A percentile compares a stretch with the other conserved stretches of the same genome.
phyloP scores from a whole-genome alignment of 1,140 invertebrate genomes.

The Fopius arisanus region DNA sequence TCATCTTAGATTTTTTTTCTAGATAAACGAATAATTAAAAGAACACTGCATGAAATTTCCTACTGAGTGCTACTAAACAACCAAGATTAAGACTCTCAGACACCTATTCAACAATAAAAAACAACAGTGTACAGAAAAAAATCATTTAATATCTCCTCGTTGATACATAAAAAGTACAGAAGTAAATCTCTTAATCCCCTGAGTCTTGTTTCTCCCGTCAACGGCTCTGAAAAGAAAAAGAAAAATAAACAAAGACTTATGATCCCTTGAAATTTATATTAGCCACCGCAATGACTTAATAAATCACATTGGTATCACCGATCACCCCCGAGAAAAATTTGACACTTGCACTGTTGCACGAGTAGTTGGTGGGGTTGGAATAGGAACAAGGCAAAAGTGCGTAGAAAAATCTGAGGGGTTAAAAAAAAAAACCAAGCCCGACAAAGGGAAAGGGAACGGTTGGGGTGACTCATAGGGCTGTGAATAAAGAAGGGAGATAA shows the following conservation, averaged over 20 bases:
- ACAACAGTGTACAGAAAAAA: no score
- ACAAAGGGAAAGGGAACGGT: constrained; percentile 23
- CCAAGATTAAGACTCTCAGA: no score
- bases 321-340: constrained; percentile 16
- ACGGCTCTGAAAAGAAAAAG: background rate
- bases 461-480: constrained; percentile 29
- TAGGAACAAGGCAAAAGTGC: constrained; percentile 12
- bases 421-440: constrained; percentile 7
- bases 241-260: background rate
- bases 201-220: background rate
- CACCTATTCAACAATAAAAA: no score
- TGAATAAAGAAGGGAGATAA: constrained; percentile 6
- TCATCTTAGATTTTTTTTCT: no score
- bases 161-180: no score
- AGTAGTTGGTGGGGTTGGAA: background rate
- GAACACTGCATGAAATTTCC: no score
- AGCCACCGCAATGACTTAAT: background rate
- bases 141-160: no score
- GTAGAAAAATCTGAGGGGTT: constrained; percentile 13
- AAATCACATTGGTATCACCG: constrained; percentile 18
- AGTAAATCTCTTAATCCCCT: background rate
- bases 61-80: no score
- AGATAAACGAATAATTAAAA: no score
- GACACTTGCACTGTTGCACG: constrained; percentile 14
- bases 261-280: background rate